Conservation (phyloP, 2,113 vertebrate genomes). For the Carassius gibelio region DNA sequence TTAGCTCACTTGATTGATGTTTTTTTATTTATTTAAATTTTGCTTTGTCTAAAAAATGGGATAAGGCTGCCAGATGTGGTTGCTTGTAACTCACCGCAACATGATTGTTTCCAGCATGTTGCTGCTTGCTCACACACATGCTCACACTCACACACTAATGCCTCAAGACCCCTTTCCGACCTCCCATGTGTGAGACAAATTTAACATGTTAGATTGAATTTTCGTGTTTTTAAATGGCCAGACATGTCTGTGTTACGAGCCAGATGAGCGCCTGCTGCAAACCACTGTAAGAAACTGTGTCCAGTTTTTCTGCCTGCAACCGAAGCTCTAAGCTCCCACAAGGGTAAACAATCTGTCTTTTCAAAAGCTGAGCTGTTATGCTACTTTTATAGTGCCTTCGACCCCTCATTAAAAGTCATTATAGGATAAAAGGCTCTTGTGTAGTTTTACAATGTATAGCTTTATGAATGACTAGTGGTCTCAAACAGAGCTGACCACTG, state of each 20-base stretch:
- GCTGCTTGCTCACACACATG: constrained; percentile 52
- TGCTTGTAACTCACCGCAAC: constrained; percentile 49
- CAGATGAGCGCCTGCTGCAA: background rate
- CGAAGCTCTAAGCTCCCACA: constrained; percentile 15
- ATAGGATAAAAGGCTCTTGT: constrained; percentile 19
- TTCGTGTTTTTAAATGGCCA: constrained; percentile 47
- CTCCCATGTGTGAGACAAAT: constrained; percentile 56
- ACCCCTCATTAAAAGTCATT: constrained; percentile 3
- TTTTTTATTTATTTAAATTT: constrained; percentile 8
- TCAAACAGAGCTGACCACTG: constrained; percentile 61
- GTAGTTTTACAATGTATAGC: constrained; percentile 17
- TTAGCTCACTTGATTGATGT: constrained; percentile 8
- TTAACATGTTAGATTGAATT: constrained; percentile 59
- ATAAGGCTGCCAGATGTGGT: constrained; percentile 39
- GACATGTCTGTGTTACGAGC: constrained; percentile 48
- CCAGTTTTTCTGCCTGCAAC: background rate
- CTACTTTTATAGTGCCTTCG: background rate
- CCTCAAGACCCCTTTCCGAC: constrained; percentile 8
- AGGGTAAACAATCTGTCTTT: constrained; percentile 15
- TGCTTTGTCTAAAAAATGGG: constrained; percentile 43
- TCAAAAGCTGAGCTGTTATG: constrained; percentile 10
- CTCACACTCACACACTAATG: constrained; percentile 33
- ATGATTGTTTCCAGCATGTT: constrained; percentile 61
- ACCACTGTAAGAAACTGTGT: constrained; percentile 7
- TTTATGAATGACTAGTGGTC: constrained; percentile 12